A percentile compares a stretch with the other conserved stretches of the same genome.
phyloP scores from a whole-genome alignment of 2,888 invertebrate genomes.

The Megalurothrips usitatus region DNA sequence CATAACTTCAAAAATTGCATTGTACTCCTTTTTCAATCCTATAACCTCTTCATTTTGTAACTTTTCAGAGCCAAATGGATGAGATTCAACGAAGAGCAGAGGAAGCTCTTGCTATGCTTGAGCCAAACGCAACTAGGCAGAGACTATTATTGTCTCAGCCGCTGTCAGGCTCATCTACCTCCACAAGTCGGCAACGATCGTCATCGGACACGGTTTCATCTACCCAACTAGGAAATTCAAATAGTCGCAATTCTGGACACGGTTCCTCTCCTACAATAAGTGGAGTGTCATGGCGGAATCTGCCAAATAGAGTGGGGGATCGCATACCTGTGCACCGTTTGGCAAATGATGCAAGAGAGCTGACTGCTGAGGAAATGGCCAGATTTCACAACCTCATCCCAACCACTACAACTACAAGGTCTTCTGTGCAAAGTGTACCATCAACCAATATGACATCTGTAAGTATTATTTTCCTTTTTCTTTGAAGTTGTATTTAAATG shows the following conservation, averaged over 20 bases:
- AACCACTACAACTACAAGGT: slow-evolving; percentile 31
- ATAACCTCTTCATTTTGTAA: not conserved
- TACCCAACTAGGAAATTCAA: not conserved
- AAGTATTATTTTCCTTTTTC: not conserved
- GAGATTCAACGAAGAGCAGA: slow-evolving; percentile 5
- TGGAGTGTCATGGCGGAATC: slow-evolving; percentile 38
- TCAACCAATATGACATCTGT: not conserved
- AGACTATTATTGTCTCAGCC: slow-evolving; percentile 39
- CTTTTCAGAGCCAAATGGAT: not conserved
- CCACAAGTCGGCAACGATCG: not conserved
- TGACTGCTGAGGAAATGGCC: slow-evolving; percentile 53
- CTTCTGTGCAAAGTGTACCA: not conserved
- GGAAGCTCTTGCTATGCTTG: not conserved
- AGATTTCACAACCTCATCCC: slow-evolving; percentile 45
- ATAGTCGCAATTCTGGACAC: not conserved
- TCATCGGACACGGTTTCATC: not conserved
- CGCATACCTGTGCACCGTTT: slow-evolving; percentile 57
- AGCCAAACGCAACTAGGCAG: not conserved
- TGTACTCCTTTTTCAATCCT: not conserved
- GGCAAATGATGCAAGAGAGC: slow-evolving; percentile 54
- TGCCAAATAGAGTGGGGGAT: slow-evolving; percentile 42
- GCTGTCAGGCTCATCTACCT: slow-evolving; percentile 49
- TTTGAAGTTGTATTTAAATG: too few relatives aligned
- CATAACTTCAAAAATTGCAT: not conserved
- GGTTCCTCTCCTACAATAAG: not conserved